Evolutionary conservation across 2,888 invertebrate genomes (phyloP), one percentile per base, ranked within the genome.

Genomic region (Lasioglossum zephyrum): DNA sequence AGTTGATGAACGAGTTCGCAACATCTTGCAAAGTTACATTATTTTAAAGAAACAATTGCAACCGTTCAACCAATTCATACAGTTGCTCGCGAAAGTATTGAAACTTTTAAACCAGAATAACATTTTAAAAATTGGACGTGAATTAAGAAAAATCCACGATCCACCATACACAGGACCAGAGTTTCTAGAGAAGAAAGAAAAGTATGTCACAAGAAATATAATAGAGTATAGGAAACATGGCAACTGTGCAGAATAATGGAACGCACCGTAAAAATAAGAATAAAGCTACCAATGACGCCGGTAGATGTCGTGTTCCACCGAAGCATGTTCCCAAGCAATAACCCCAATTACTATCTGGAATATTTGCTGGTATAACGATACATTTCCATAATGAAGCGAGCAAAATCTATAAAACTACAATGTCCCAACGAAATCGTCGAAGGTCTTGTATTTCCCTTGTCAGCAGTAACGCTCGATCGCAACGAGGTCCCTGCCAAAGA

Each of bases 341-440:
- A 8, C 8, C 8, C 22, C 8, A 53, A 53, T 18, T 49, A 18
- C 4, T 49, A 18, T 49, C 49, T 2, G 18, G n/a, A 9, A 57
- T 57, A 57, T n/a, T 57, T 57, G 53, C 22, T 53, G 9, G 9
- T 22, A 3, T 4, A 22, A 57, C 18, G 57, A n/a, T 4, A 57
- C n/a, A 57, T 57, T n/a, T 57, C 57, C n/a, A 57, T 57, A 57
- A 57, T 57, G 57, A 57, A 57, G n/a, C 9, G n/a, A 57, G n/a
- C 9, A n/a, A 57, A 57, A 57, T 53, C 49, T 53, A 53, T 53
- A 53, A 53, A 53, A 22, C 22, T 57, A 57, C 11, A 57, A 57
- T 57, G n/a, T 57, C 18, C n/a, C 3, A 57, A 11, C 57, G 57
- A 57, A 57, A n/a, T 57, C 4, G 9, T 57, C 9, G 57, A 57